A percentile compares a stretch with the other conserved stretches of the same genome.
phyloP scores from a whole-genome alignment of 1,140 invertebrate genomes.

The Eumeta japonica region DNA sequence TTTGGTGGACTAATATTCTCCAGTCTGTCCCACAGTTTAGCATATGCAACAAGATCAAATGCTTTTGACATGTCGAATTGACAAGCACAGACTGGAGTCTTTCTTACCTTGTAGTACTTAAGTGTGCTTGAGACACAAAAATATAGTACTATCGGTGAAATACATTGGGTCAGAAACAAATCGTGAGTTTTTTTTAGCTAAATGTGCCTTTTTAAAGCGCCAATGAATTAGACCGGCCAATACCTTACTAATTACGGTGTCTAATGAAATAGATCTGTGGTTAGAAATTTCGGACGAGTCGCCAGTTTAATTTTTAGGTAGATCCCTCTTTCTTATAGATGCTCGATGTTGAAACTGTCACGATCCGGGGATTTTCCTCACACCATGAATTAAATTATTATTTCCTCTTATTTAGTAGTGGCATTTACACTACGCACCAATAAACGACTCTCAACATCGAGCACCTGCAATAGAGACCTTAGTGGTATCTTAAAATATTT shows the following conservation, averaged over 20 bases:
- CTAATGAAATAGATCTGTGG: constrained; percentile 6
- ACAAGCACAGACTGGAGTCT: constrained; percentile 6
- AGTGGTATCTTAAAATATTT: no score
- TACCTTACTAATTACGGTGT: constrained; percentile 5
- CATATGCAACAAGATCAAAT: constrained; percentile 5
- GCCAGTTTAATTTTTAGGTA: constrained; percentile 6
- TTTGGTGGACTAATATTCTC: background rate
- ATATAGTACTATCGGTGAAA: constrained; percentile 7
- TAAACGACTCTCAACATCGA: no score
- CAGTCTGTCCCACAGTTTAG: constrained; percentile 3
- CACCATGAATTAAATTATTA: constrained; percentile 4
- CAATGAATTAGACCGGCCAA: constrained; percentile 5
- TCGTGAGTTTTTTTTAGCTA: constrained; percentile 2
- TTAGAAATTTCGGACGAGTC: constrained; percentile 5
- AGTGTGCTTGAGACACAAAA: constrained; percentile 7
- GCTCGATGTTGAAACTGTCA: constrained; percentile 7
- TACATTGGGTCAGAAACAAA: constrained; percentile 5
- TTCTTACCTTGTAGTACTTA: constrained; percentile 6
- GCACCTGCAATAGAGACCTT: no score
- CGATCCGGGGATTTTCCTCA: constrained; percentile 6
- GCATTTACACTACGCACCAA: no score
- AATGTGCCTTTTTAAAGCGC: constrained; percentile 2
- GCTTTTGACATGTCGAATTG: constrained; percentile 5
- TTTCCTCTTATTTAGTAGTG: background rate
- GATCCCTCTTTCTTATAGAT: constrained; percentile 2